Conservation (phyloP, 2,797 vertebrate species). For the Paedocypris micromegethes region DNA sequence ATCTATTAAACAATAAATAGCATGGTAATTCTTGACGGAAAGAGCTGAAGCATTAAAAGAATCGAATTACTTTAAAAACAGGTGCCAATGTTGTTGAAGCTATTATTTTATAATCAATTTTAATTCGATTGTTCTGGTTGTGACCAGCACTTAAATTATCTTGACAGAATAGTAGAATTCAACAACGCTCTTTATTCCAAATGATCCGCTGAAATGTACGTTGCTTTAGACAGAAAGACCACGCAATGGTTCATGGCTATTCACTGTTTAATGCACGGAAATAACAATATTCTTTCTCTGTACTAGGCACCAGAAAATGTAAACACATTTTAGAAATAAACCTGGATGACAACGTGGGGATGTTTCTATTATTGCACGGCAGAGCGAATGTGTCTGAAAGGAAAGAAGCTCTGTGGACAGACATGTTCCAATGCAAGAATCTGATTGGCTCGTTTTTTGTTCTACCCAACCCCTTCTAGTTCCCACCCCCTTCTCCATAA, state of each 20-base stretch:
- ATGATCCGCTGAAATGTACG: slow-evolving; percentile 57
- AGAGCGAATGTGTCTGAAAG: slow-evolving; percentile 62
- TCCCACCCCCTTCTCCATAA: slow-evolving; percentile 12
- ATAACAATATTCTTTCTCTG: slow-evolving; percentile 74
- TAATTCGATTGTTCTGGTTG: no score
- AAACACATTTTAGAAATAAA: slow-evolving; percentile 90
- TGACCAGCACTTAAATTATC: no score
- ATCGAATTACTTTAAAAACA: no score
- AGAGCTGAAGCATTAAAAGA: no score
- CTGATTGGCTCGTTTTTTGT: slow-evolving; percentile 10
- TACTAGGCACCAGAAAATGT: slow-evolving; percentile 98
- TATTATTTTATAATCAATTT: no score
- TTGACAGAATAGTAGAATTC: slow-evolving; percentile 42
- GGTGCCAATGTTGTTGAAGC: no score
- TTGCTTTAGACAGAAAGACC: slow-evolving; percentile 61
- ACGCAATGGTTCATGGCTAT: slow-evolving; percentile 65
- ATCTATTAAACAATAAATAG: no score
- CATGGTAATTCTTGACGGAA: no score
- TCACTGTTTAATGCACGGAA: slow-evolving; percentile 85
- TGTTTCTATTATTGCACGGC: slow-evolving; percentile 52
- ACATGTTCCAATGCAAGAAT: slow-evolving; percentile 37
- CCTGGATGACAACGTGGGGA: slow-evolving; percentile 71
- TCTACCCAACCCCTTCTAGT: background rate
- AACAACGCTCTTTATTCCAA: slow-evolving; percentile 62
- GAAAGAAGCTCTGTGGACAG: slow-evolving; percentile 53